Percentiles rank a stretch among this genome's conserved stretches.
Conservation (phyloP, 2,888 invertebrate genomes). For the Drosophila hamatofila region DNA sequence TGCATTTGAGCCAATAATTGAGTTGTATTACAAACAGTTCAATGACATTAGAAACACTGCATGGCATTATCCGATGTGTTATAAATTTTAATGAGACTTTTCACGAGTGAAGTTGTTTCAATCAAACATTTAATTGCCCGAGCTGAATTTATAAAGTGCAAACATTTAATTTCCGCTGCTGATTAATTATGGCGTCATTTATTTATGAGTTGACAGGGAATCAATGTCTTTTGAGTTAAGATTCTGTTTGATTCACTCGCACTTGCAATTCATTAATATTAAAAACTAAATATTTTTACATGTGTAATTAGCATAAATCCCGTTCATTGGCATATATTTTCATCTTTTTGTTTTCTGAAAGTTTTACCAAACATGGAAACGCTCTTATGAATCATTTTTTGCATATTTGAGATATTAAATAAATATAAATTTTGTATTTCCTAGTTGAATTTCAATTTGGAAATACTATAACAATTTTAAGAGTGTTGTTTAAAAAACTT, state of each 20-base stretch:
- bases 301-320: no score
- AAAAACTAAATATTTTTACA: no score
- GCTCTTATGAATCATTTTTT: no score
- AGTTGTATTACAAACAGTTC: constrained; percentile 5
- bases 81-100: background rate
- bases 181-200: background rate
- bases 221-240: background rate
- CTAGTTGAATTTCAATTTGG: no score
- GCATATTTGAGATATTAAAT: no score
- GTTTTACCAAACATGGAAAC: background rate
- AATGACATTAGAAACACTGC: background rate
- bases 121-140: background rate
- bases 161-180: background rate
- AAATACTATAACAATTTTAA: no score
- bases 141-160: background rate
- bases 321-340: background rate
- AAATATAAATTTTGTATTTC: no score
- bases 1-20: background rate
- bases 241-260: background rate
- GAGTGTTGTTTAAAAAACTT: no score
- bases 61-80: background rate
- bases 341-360: no score
- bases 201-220: background rate
- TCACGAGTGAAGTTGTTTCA: background rate
- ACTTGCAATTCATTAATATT: background rate